Evolutionary conservation across 2,888 invertebrate species (phyloP).

Genomic region (Pyrgus malvae): DNA sequence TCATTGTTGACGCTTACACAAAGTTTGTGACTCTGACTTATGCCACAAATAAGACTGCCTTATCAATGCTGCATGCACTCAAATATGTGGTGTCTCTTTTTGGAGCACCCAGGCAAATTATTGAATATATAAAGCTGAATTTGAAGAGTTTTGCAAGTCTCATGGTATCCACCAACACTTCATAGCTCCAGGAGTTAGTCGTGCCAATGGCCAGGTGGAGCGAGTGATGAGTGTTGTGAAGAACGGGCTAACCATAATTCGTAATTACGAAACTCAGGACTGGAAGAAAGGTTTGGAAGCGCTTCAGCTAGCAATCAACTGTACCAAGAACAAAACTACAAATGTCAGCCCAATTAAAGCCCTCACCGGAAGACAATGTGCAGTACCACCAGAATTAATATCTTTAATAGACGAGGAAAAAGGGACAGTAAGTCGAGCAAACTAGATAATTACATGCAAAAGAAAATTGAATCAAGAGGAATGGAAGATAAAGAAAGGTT

Average conservation of each 20-base stretch:
- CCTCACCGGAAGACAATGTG: background rate
- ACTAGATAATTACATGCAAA: background rate
- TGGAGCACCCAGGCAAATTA: background rate
- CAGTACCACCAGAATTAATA: background rate
- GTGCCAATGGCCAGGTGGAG: background rate
- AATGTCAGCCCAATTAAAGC: background rate
- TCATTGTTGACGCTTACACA: background rate
- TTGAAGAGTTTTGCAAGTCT: background rate
- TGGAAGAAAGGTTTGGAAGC: conserved; percentile 24
- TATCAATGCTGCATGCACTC: background rate
- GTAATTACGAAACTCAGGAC: background rate
- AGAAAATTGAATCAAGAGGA: background rate
- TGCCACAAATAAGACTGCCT: background rate
- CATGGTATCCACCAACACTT: conserved; percentile 7
- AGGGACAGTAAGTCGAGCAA: background rate
- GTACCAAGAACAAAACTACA: background rate
- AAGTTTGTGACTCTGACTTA: background rate
- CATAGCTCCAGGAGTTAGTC: conserved; percentile 20
- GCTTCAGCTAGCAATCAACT: conserved; percentile 20
- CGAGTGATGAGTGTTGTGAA: background rate
- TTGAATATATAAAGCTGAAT: background rate
- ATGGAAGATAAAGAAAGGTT: background rate
- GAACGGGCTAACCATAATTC: conserved; percentile 7
- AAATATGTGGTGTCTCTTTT: background rate
- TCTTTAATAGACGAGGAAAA: background rate